Evolutionary conservation across 2,888 invertebrate genomes (phyloP).

Genomic region (Chrysolina haemoptera): DNA sequence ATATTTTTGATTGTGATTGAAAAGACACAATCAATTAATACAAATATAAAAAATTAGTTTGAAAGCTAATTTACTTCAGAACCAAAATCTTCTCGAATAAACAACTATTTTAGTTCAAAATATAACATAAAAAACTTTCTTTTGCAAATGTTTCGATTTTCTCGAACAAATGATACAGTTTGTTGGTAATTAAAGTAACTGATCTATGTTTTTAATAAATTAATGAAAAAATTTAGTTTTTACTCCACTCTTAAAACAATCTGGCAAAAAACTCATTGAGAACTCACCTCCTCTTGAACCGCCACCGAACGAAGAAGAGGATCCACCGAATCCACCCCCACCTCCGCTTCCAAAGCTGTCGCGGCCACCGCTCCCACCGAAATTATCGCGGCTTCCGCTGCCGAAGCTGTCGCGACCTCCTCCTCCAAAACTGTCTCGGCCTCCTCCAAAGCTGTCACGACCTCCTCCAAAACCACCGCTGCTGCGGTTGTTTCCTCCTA

Average conservation of each 20-base stretch:
- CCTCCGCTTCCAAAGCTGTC: constrained; percentile 31
- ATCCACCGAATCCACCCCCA: constrained; percentile 48
- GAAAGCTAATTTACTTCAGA: no score
- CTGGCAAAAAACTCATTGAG: background rate
- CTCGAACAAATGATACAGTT: no score
- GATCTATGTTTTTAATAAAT: no score
- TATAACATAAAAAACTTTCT: no score
- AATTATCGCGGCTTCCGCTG: constrained; percentile 37
- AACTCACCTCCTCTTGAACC: constrained; percentile 25
- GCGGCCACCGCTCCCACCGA: constrained; percentile 32
- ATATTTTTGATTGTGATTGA: no score
- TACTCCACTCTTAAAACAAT: background rate
- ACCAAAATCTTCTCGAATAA: no score
- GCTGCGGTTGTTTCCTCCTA: constrained; percentile 44
- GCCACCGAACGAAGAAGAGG: constrained; percentile 50
- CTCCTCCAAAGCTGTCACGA: constrained; percentile 49
- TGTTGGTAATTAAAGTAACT: no score
- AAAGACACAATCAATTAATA: no score
- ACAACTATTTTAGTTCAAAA: no score
- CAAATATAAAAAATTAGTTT: no score
- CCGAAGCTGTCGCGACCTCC: constrained; percentile 33
- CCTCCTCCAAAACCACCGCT: constrained; percentile 53
- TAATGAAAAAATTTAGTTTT: no score
- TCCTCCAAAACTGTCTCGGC: constrained; percentile 24
- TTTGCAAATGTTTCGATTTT: no score